Evolutionary conservation across 2,797 vertebrate species (phyloP), one percentile per base, ranked within the genome.

Genomic region (Pangasius larnaudii): DNA sequence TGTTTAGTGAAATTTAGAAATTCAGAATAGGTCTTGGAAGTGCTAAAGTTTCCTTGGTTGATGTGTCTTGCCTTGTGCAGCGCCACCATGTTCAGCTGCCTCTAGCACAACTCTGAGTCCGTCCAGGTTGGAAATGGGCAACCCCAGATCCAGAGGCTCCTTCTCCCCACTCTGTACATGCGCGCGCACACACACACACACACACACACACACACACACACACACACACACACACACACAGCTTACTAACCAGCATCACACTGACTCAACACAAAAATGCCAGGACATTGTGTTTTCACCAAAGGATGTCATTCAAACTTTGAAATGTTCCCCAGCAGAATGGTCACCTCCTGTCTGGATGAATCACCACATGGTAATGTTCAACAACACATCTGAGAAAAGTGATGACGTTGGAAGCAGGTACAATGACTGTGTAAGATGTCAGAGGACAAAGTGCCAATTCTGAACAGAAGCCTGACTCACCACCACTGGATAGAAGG

Each of bases 101-200:
- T 99, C 98, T 91, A 99, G 93, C 85, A 99, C 96, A 91, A 99
- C 99, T 24, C 98, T 94, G 46, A 99, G 97, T 56, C 99, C 99
- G 5, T 99, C 99, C 92, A 99, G 95, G 94, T 97, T 99, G 74
- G 99, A 99, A 89, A 99, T 99, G 63, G 99, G 98, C 92, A 98
- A 95, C 16, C 99, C 99, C 61, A 99, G 96, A 95, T 99, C 99
- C 92, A 99, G 95, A 30, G 96, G 97, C 87, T 99, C 97, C 80
- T 96, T 95, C 93, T 99, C 98, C n/a, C 99, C 98, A 80, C 96
- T 99, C 99, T 99, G 94, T 84, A 49, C 69, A 92, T 16, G 92
- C 85, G n/a, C n/a, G n/a, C n/a, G n/a, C 78, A 75, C 53, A 24
- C 24, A 59, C 67, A 74, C 67, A 56, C 30, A 85, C 67, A 42